Conservation (phyloP, 1,140 invertebrate genomes). For the Uloborus diversus region DNA sequence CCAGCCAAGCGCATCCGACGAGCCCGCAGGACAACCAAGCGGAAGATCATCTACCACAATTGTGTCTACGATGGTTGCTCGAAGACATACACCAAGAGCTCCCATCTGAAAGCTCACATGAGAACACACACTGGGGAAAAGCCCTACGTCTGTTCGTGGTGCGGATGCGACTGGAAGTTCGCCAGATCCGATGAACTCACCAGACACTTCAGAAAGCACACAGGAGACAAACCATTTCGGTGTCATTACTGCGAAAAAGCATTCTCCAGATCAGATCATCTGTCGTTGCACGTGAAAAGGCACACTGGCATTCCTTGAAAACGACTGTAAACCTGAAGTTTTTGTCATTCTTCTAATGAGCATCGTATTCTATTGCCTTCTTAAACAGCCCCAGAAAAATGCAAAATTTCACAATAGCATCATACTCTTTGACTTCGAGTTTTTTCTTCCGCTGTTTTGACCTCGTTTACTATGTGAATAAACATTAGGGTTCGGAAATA, state of each 20-base stretch:
- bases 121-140: constrained; percentile 81
- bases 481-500: too few species aligned
- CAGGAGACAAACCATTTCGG: constrained; percentile 64
- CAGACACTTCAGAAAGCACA: constrained; percentile 73
- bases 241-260: neutral
- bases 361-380: too few species aligned
- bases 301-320: constrained; percentile 68
- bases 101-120: constrained; percentile 71
- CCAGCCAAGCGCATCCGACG: constrained; percentile 82
- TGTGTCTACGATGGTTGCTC: constrained; percentile 66
- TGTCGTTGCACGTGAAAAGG: constrained; percentile 96
- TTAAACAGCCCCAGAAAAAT: too few species aligned
- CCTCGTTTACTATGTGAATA: too few species aligned
- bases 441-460: too few species aligned
- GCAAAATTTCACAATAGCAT: too few species aligned
- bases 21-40: constrained; percentile 72
- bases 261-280: constrained; percentile 83
- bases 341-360: too few species aligned
- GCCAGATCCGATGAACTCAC: constrained; percentile 85
- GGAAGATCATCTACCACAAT: constrained; percentile 22
- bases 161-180: constrained; percentile 86
- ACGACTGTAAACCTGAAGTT: too few species aligned
- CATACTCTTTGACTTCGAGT: too few species aligned
- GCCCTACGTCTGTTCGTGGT: constrained; percentile 84
- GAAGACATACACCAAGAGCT: constrained; percentile 71